phyloP scores from a whole-genome alignment of 2,113 vertebrate genomes.

The Callipepla californica region DNA sequence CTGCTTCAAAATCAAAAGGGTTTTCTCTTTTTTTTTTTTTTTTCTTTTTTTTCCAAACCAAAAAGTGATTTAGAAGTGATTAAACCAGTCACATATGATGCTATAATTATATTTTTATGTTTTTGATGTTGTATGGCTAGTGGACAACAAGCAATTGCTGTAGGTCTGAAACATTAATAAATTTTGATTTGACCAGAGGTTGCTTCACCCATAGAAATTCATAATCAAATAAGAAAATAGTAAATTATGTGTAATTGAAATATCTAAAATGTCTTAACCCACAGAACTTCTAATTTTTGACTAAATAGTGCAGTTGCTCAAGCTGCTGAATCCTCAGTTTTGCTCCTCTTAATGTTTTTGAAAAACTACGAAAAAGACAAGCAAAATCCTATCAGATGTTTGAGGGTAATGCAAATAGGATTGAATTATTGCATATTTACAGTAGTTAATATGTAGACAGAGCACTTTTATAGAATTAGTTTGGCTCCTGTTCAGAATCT shows the following conservation, averaged over 20 bases:
- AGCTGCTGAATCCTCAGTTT: not conserved
- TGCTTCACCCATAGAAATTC: not conserved
- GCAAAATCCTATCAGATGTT: constrained; percentile 15
- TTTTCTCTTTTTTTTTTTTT: not conserved
- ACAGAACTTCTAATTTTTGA: not conserved
- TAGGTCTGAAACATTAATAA: not conserved
- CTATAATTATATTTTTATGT: not conserved
- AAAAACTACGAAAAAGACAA: not conserved
- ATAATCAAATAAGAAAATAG: not conserved
- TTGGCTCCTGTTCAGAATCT: constrained; percentile 78
- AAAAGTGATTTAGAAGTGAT: not conserved
- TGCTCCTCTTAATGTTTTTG: not conserved
- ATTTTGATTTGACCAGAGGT: not conserved
- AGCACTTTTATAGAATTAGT: constrained; percentile 80
- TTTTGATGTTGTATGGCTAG: not conserved
- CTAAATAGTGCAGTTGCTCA: not conserved
- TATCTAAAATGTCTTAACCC: not conserved
- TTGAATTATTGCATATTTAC: constrained; percentile 67
- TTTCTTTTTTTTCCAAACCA: not conserved
- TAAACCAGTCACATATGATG: not conserved
- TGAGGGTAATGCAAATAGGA: constrained; percentile 48
- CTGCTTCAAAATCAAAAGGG: not conserved
- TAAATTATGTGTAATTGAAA: not conserved
- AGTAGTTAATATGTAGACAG: constrained; percentile 78
- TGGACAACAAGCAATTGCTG: not conserved